phyloP scores from a whole-genome alignment of 2,113 vertebrate genomes.

The Phyllostomus hastatus region DNA sequence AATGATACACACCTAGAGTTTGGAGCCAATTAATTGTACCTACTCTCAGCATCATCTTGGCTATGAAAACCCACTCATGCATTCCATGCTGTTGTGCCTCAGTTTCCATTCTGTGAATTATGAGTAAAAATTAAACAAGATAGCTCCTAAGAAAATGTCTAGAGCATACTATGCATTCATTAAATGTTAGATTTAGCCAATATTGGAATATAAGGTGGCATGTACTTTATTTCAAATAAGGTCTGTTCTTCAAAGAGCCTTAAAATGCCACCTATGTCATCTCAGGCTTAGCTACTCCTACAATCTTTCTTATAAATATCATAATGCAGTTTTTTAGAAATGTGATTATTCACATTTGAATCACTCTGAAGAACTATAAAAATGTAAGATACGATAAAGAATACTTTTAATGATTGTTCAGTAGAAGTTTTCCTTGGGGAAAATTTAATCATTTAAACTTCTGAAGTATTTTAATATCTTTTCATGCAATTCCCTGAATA shows the following conservation, averaged over 20 bases:
- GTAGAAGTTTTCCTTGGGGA: conserved; percentile 53
- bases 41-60: background rate
- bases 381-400: conserved; percentile 18
- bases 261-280: background rate
- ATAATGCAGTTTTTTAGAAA: conserved; percentile 28
- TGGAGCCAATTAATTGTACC: background rate
- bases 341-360: conserved; percentile 43
- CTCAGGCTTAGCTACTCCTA: background rate
- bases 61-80: background rate
- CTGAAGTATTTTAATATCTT: conserved; percentile 57
- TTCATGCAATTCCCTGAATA: conserved; percentile 49
- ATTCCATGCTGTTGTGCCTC: background rate
- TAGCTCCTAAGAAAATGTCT: background rate
- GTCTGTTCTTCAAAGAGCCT: background rate
- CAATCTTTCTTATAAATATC: background rate
- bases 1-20: background rate
- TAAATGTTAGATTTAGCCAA: background rate
- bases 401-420: conserved; percentile 64
- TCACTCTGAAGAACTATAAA: background rate
- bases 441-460: conserved; percentile 68
- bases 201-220: background rate
- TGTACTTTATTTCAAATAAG: background rate
- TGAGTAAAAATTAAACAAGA: background rate
- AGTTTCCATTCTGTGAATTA: background rate
- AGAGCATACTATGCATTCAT: background rate